Evolutionary conservation across 2,888 invertebrate genomes (phyloP).

Genomic region (Anoplius nigerrimus): DNA sequence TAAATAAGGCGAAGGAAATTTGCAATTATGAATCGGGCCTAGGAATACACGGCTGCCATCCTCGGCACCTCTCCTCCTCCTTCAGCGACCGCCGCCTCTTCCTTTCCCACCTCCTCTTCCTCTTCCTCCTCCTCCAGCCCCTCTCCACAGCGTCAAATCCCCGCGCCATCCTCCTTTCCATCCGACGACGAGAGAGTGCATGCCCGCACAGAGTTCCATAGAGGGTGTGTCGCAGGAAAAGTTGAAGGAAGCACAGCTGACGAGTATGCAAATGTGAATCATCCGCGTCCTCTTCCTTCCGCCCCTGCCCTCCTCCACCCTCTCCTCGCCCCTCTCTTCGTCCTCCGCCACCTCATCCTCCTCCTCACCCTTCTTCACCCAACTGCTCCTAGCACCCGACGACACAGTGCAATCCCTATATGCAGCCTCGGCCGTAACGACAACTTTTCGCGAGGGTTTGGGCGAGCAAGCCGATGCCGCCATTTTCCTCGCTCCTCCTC

Average conservation of each 20-base stretch:
- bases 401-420: constrained; percentile 68
- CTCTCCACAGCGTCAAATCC: background rate
- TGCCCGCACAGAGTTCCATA: constrained; percentile 50
- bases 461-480: constrained; percentile 12
- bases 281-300: constrained; percentile 23
- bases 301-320: constrained; percentile 30
- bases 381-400: constrained; percentile 35
- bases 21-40: constrained; percentile 75
- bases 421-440: constrained; percentile 65
- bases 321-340: constrained; percentile 32
- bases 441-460: constrained; percentile 50
- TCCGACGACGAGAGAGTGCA: constrained; percentile 44
- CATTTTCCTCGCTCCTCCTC: background rate
- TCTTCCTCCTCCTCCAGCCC: background rate
- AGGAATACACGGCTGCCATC: constrained; percentile 69
- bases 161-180: constrained; percentile 2
- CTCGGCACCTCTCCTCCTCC: constrained; percentile 35
- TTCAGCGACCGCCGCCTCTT: constrained; percentile 2
- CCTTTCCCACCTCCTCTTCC: constrained; percentile 5
- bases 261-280: constrained; percentile 74
- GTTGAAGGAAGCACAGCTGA: constrained; percentile 76
- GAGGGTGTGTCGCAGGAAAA: constrained; percentile 72
- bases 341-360: constrained; percentile 36
- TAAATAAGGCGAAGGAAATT: constrained; percentile 74
- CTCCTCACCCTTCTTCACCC: background rate